These are phyloP conservation scores for Drosophila repleta DNA, from an alignment of 1,140 invertebrate genomes.

Conservation along the genomic window DNA sequence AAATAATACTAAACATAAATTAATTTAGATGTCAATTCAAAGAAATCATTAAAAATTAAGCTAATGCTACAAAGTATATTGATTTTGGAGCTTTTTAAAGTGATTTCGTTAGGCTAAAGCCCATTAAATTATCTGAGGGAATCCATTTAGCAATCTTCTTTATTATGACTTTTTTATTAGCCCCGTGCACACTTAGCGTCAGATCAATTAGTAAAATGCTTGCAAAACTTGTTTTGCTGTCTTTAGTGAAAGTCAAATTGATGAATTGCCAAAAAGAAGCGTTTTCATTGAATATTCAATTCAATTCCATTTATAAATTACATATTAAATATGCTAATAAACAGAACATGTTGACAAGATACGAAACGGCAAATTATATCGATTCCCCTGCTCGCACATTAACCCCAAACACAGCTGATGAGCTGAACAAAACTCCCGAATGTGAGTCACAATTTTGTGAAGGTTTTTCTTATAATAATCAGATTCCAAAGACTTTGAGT, in stretches of 20 bases:
- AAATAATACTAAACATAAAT: too few relatives aligned
- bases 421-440: too few relatives aligned
- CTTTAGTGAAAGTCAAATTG: conserved; percentile 18
- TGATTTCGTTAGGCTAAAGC: too few relatives aligned
- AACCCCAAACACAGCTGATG: conserved; percentile 18
- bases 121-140: background rate
- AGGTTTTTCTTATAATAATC: background rate
- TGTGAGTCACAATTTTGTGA: conserved; percentile 6
- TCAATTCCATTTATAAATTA: conserved; percentile 19
- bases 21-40: too few relatives aligned
- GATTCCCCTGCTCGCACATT: conserved; percentile 6
- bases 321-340: conserved; percentile 15
- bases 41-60: too few relatives aligned
- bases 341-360: conserved; percentile 10
- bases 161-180: background rate
- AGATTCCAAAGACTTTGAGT: too few relatives aligned
- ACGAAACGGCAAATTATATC: conserved; percentile 8
- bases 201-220: background rate
- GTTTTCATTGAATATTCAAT: conserved; percentile 10
- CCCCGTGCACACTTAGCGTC: background rate
- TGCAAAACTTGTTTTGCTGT: conserved; percentile 13
- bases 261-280: conserved; percentile 15
- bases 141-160: conserved; percentile 2
- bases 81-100: too few relatives aligned
- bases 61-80: too few relatives aligned